phyloP scores from a whole-genome alignment of 2,888 invertebrate genomes.

The Drosophila formosana region DNA sequence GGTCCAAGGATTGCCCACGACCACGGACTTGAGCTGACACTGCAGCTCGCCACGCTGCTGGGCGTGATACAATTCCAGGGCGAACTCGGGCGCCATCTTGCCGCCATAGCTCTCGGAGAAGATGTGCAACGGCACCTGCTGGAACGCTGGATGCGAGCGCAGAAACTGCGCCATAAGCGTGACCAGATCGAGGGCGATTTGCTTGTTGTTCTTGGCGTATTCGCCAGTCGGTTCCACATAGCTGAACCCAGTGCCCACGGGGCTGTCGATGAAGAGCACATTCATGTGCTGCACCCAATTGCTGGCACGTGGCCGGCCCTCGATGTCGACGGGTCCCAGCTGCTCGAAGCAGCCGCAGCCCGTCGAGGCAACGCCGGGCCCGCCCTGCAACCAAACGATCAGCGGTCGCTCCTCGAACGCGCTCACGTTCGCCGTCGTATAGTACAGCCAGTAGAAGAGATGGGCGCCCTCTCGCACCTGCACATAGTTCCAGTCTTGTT shows the following conservation, averaged over 20 bases:
- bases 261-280: constrained; percentile 94
- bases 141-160: constrained; percentile 88
- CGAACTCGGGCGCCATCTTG: constrained; percentile 95
- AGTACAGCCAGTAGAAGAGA: constrained; percentile 95
- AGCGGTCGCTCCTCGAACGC: constrained; percentile 89
- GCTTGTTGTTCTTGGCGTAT: constrained; percentile 87
- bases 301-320: constrained; percentile 88
- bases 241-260: constrained; percentile 94
- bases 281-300: constrained; percentile 92
- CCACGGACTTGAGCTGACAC: constrained; percentile 91
- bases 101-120: constrained; percentile 96
- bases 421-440: constrained; percentile 88
- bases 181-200: constrained; percentile 91
- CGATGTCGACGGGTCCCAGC: constrained; percentile 90
- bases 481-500: constrained; percentile 91
- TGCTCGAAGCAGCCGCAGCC: constrained; percentile 94
- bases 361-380: constrained; percentile 92
- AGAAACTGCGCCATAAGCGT: constrained; percentile 89
- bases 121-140: constrained; percentile 91
- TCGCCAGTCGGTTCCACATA: constrained; percentile 87
- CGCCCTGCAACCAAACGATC: constrained; percentile 94
- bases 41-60: constrained; percentile 87
- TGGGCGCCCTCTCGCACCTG: constrained; percentile 90
- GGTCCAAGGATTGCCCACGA: constrained; percentile 95
- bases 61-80: constrained; percentile 86